A percentile compares a stretch with the other conserved stretches of the same genome.
These are phyloP conservation scores for Bolborhynchus lineola DNA, from an alignment of 2,113 vertebrate species.

Conservation along the genomic window DNA sequence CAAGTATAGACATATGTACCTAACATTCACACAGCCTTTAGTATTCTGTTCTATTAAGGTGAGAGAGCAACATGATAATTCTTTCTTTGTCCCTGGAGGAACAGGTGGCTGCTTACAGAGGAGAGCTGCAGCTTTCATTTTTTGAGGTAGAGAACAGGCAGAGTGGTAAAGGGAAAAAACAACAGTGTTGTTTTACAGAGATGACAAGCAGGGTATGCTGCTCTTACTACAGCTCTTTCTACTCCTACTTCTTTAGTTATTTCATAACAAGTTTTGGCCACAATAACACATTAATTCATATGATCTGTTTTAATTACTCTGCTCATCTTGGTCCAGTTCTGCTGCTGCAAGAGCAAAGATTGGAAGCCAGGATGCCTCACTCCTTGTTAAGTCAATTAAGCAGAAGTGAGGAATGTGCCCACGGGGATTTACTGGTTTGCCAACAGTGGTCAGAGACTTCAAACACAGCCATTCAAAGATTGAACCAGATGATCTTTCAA, in stretches of 20 bases:
- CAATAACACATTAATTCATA: not conserved
- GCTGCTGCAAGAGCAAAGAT: not conserved
- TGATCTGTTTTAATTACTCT: not conserved
- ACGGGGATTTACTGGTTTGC: not conserved
- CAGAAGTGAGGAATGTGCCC: not conserved
- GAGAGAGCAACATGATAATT: not conserved
- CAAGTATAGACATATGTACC: not conserved
- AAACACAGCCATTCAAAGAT: not conserved
- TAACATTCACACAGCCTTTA: not conserved
- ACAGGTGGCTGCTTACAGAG: not conserved
- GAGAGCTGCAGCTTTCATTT: not conserved
- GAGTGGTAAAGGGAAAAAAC: not conserved
- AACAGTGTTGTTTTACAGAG: not conserved
- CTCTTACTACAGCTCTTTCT: not conserved
- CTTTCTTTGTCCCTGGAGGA: not conserved
- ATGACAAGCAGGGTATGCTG: not conserved
- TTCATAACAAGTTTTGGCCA: not conserved
- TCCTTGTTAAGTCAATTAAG: not conserved
- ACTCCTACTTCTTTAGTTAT: not conserved
- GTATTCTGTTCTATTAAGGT: not conserved
- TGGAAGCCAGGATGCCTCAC: not conserved
- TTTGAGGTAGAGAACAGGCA: not conserved
- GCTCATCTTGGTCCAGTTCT: not conserved
- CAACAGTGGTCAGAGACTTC: not conserved
- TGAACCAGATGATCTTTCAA: not conserved